A percentile compares a stretch with the other conserved stretches of the same genome.
Conservation (phyloP, 1,140 invertebrate species). For the Leguminivora glycinivorella region DNA sequence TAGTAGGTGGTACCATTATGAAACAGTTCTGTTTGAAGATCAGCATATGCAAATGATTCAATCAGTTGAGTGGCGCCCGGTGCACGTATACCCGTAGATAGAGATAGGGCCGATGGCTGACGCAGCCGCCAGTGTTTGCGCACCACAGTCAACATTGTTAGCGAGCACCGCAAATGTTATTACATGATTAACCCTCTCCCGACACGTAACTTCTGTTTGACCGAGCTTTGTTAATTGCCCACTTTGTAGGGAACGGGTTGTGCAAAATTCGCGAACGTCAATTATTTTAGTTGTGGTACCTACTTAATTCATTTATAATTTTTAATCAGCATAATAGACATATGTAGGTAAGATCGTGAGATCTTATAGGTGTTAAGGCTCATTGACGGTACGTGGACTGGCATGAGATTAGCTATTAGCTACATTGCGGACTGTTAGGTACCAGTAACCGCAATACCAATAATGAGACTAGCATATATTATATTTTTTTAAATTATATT, state of each 20-base stretch:
- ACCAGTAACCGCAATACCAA: too few species aligned
- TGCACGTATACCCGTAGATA: neutral
- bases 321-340: too few species aligned
- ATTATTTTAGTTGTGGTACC: conserved; percentile 29
- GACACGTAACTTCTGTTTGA: conserved; percentile 57
- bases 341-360: too few species aligned
- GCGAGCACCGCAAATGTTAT: conserved; percentile 63
- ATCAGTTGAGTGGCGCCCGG: neutral
- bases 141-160: conserved; percentile 75
- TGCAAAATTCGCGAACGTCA: conserved; percentile 36
- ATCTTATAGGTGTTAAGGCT: too few species aligned
- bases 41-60: conserved; percentile 29
- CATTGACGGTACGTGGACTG: too few species aligned
- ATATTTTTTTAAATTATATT: too few species aligned
- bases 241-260: conserved; percentile 33
- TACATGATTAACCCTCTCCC: conserved; percentile 65
- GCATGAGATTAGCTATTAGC: too few species aligned
- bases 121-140: conserved; percentile 60
- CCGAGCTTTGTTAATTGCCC: conserved; percentile 51
- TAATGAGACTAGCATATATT: too few species aligned
- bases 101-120: conserved; percentile 43
- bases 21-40: conserved; percentile 8
- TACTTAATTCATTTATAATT: neutral
- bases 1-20: neutral
- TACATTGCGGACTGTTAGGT: too few species aligned